Evolutionary conservation across 2,797 vertebrate species (phyloP).

Genomic region (Hapalemur alaotrensis): DNA sequence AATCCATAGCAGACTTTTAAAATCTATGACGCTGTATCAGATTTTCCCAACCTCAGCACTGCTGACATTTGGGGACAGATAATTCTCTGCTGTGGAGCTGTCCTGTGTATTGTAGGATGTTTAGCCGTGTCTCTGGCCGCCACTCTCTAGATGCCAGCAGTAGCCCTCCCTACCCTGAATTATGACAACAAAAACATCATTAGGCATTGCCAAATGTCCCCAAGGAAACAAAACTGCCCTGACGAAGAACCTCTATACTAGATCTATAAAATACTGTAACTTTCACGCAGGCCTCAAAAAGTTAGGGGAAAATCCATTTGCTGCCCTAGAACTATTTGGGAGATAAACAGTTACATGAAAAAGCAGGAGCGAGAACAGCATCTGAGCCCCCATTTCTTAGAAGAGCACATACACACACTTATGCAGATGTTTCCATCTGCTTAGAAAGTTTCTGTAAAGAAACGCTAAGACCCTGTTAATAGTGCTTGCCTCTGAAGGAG

Average conservation of each 20-base stretch:
- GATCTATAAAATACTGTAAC: rapidly evolving
- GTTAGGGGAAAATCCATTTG: neutral
- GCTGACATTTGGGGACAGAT: neutral
- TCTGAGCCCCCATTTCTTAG: neutral
- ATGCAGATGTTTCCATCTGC: neutral
- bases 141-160: rapidly evolving
- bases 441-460: neutral
- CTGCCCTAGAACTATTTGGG: neutral
- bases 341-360: neutral
- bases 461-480: rapidly evolving
- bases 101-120: rapidly evolving
- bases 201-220: neutral
- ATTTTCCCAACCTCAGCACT: neutral
- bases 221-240: neutral
- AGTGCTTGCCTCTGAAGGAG: neutral
- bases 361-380: neutral
- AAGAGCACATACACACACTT: neutral
- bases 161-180: neutral
- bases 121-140: neutral
- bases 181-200: neutral
- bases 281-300: neutral
- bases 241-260: neutral
- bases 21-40: neutral
- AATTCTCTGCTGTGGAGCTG: rapidly evolving
- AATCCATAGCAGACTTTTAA: neutral